phyloP scores from a whole-genome alignment of 1,140 invertebrate species.

The Calliphora vicina region DNA sequence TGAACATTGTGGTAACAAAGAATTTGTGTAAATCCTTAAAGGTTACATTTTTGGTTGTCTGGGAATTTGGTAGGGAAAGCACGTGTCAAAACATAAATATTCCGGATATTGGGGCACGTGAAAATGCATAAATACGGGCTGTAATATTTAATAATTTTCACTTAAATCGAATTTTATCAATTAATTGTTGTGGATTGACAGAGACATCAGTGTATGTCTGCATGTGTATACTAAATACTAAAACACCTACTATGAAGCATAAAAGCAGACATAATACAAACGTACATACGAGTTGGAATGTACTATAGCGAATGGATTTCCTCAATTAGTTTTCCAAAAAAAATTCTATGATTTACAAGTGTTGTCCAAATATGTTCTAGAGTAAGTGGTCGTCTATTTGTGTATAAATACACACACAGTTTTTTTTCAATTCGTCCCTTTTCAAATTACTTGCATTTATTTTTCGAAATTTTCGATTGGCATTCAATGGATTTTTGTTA shows the following conservation, averaged over 20 bases:
- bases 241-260: no score
- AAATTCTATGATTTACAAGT: background rate
- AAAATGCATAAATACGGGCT: background rate
- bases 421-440: background rate
- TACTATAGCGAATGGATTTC: background rate
- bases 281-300: no score
- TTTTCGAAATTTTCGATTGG: background rate
- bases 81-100: conserved; percentile 26
- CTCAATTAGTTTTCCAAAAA: background rate
- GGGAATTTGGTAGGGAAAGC: background rate
- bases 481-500: background rate
- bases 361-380: background rate
- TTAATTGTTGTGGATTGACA: background rate
- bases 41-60: background rate
- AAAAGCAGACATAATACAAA: no score
- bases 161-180: no score
- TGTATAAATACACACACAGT: no score
- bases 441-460: background rate
- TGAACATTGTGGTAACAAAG: background rate
- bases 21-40: conserved; percentile 15
- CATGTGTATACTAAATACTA: no score
- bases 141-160: background rate
- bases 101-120: conserved; percentile 13
- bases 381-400: background rate
- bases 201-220: background rate